These are phyloP conservation scores for Anguilla megastoma DNA, from an alignment of 2,797 vertebrate genomes.

Conservation along the genomic window DNA sequence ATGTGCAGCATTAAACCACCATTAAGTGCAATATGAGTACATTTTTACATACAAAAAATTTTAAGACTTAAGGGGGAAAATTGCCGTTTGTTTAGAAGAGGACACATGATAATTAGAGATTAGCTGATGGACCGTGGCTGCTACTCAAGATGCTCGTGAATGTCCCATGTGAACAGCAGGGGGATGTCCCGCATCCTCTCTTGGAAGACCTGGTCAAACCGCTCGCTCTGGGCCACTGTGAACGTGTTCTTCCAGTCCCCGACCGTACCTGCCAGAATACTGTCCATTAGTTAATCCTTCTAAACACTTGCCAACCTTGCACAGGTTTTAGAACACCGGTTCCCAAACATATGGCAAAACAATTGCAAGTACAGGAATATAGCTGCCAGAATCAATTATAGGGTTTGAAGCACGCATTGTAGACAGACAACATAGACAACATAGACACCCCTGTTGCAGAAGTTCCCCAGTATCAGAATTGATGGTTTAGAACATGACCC, in stretches of 20 bases:
- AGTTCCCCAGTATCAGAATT: neutral
- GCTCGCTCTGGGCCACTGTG: slow-evolving; percentile 57
- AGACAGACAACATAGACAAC: too few relatives aligned
- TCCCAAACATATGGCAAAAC: neutral
- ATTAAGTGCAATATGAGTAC: too few relatives aligned
- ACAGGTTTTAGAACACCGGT: neutral
- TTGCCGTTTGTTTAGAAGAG: neutral
- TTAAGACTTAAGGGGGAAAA: neutral
- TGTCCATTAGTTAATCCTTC: neutral
- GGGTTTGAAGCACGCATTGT: too few relatives aligned
- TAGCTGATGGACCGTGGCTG: neutral
- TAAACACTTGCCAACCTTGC: neutral
- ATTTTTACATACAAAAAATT: too few relatives aligned
- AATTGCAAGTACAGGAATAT: neutral
- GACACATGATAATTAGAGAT: neutral
- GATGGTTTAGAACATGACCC: neutral
- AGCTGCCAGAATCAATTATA: neutral
- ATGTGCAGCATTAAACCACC: too few relatives aligned
- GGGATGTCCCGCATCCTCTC: slow-evolving; percentile 53
- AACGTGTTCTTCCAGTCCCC: slow-evolving; percentile 67
- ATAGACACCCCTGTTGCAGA: too few relatives aligned
- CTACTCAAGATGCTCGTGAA: neutral
- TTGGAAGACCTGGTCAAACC: slow-evolving; percentile 53
- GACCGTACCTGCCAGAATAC: slow-evolving; percentile 49
- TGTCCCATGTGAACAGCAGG: slow-evolving; percentile 58